phyloP scores from a whole-genome alignment of 2,113 vertebrate genomes.

The Lamprologus sp. region DNA sequence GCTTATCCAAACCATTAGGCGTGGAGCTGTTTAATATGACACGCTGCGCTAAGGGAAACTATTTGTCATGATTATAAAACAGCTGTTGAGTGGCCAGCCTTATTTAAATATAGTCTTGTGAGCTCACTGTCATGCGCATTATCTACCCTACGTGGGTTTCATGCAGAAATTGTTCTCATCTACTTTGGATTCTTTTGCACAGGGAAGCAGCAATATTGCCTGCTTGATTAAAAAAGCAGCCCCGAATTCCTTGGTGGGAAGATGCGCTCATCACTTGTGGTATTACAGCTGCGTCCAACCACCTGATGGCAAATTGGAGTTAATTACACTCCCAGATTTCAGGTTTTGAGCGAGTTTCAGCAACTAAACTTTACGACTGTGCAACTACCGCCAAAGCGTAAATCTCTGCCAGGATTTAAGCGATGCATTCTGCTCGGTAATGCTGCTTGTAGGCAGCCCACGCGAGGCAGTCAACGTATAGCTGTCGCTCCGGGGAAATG shows the following conservation, averaged over 20 bases:
- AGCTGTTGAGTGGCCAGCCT: constrained; percentile 30
- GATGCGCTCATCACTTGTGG: constrained; percentile 6
- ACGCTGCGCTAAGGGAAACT: constrained; percentile 15
- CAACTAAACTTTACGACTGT: neutral
- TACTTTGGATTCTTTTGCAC: neutral
- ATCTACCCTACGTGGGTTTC: neutral
- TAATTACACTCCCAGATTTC: constrained; percentile 22
- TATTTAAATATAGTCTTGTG: constrained; percentile 14
- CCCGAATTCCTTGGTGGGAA: constrained; percentile 5
- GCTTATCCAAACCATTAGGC: constrained; percentile 56
- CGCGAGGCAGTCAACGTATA: constrained; percentile 15
- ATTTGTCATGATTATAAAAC: constrained; percentile 64
- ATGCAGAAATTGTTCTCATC: neutral
- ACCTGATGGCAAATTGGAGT: constrained; percentile 50
- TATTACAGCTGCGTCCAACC: constrained; percentile 25
- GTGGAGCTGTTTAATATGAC: constrained; percentile 51
- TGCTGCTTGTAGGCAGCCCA: constrained; percentile 7
- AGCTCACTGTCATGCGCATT: neutral
- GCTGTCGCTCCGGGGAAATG: constrained; percentile 37
- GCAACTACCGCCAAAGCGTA: neutral
- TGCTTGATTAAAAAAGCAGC: constrained; percentile 44
- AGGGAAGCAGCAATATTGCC: constrained; percentile 1
- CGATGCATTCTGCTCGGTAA: neutral
- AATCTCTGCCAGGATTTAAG: neutral
- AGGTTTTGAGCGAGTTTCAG: neutral